phyloP scores from a whole-genome alignment of 2,113 vertebrate species.

The Heliornis fulica region DNA sequence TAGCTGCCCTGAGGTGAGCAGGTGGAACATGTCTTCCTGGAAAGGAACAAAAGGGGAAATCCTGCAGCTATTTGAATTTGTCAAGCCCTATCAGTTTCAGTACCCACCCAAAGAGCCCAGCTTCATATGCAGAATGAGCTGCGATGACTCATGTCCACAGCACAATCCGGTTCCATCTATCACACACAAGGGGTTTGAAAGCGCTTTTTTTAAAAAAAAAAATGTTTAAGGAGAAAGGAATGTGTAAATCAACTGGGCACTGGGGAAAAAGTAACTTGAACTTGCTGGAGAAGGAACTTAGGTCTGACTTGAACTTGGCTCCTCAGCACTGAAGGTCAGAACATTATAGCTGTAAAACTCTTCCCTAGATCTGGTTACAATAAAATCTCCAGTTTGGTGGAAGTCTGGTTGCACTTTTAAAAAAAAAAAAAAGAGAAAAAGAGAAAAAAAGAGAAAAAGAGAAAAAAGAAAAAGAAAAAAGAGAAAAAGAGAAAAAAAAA shows the following conservation, averaged over 20 bases:
- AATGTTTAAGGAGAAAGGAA: background rate
- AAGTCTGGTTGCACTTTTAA: background rate
- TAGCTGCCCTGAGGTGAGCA: background rate
- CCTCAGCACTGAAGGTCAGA: background rate
- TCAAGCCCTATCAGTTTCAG: background rate
- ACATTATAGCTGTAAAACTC: accelerated
- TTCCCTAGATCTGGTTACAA: background rate
- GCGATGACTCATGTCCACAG: background rate
- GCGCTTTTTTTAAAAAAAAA: background rate
- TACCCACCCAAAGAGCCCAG: background rate
- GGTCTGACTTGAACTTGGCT: background rate
- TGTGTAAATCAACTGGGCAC: background rate
- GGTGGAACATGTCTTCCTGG: background rate
- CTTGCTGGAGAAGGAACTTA: background rate
- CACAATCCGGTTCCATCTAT: background rate
- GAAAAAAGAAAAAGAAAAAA: no score
- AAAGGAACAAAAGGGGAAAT: slow-evolving; percentile 24
- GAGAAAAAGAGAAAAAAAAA: no score
- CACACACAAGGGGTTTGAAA: background rate
- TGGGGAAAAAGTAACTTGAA: background rate
- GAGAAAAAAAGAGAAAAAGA: no score
- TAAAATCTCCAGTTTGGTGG: background rate
- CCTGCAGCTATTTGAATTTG: background rate
- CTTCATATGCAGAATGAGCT: background rate
- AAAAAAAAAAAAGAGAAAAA: background rate